Percentiles rank a stretch among this genome's conserved stretches.
Evolutionary conservation across 2,113 vertebrate species (phyloP).

Genomic region (Ptilorrhoa leucosticta): DNA sequence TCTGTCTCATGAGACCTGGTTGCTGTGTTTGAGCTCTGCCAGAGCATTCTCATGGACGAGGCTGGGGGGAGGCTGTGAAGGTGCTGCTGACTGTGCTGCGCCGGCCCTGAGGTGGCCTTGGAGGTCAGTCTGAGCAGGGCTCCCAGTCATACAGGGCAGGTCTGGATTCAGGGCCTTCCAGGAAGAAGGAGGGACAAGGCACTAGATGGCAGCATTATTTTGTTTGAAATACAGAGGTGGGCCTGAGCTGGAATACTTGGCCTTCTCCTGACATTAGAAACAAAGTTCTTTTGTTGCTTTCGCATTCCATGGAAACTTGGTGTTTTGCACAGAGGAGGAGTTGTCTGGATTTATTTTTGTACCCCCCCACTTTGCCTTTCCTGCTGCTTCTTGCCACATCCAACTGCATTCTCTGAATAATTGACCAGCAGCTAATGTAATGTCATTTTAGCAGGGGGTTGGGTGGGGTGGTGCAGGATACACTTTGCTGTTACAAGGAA

Average conservation of each 20-base stretch:
- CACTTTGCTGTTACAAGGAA: background rate
- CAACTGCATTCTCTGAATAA: background rate
- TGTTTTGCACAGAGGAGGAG: background rate
- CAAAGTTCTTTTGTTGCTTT: background rate
- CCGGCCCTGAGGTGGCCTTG: accelerated
- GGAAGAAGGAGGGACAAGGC: background rate
- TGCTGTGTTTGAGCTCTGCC: background rate
- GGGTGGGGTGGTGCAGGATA: background rate
- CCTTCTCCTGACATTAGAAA: background rate
- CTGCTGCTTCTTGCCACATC: background rate
- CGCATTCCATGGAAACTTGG: background rate
- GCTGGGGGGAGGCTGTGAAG: background rate
- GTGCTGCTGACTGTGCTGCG: background rate
- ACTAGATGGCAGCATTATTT: constrained; percentile 62
- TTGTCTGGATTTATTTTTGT: background rate
- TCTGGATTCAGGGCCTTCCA: background rate
- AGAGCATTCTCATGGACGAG: accelerated
- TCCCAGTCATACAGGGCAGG: accelerated
- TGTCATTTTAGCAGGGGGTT: background rate
- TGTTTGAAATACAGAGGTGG: background rate
- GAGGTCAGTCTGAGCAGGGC: background rate
- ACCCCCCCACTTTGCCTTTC: background rate
- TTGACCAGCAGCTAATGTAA: background rate
- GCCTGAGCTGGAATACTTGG: background rate
- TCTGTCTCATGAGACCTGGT: background rate